Evolutionary conservation across 2,888 invertebrate genomes (phyloP), one percentile per base, ranked within the genome.

Genomic region (Ischnus inquisitorius): DNA sequence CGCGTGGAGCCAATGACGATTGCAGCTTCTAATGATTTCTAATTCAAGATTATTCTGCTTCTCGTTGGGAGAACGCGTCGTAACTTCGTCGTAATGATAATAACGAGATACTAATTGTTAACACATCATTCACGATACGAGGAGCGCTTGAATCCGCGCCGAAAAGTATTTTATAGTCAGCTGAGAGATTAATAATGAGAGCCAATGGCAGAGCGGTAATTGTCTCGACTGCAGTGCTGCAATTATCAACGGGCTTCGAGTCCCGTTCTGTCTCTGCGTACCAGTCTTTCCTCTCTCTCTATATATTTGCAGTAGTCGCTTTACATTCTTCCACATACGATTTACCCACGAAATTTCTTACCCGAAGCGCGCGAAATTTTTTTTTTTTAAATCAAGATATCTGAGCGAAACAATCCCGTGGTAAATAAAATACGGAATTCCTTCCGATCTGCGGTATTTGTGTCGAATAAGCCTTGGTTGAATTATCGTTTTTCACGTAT

Each of bases 181-280:
- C 91, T 90, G 89, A 92, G 91, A 92, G 92, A 92, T 92, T 88
- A 92, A 93, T 93, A 93, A 93, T 93, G 93, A 93, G 93, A 93
- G 93, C 92, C 93, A 93, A 93, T 93, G 90, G 91, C 92, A 92
- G 93, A 93, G 93, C 92, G 92, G 92, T 92, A 91, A 90, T 90
- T 89, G 91, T 92, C 91, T 91, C 92, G 92, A 92, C 92, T 93
- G 91, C 90, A 90, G 90, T 89, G 90, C 90, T 90, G 88, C 85
- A 88, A 84, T 85, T 89, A 87, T 84, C 81, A 82, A 87, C 85
- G 88, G 88, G 88, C 87, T 88, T 74, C 80, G 77, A 84, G 79
- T 83, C 82, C 82, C 84, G 84, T 84, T 79, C 62, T 65, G 67
- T 81, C 57, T 81, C 57, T 54, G 19, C 82, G 64, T 82, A 65